A percentile compares a stretch with the other conserved stretches of the same genome.
Evolutionary conservation across 2,113 vertebrate species (phyloP).

Genomic region (Cyrtonyx montezumae): DNA sequence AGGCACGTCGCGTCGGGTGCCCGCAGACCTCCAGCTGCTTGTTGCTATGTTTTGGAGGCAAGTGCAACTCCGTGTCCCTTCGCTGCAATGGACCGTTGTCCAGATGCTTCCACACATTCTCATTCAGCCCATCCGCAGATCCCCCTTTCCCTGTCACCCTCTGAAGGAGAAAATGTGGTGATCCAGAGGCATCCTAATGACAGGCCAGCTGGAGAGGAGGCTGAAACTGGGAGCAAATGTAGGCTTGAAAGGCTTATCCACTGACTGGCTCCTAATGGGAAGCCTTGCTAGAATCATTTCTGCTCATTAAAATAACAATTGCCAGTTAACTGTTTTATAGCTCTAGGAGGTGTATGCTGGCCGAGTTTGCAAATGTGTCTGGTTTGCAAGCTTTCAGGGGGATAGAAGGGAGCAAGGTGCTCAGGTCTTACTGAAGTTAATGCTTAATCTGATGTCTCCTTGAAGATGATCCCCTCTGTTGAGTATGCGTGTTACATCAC

Average conservation of each 20-base stretch:
- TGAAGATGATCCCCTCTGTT: neutral
- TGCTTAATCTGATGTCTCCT: neutral
- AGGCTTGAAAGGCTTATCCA: slow-evolving; percentile 8
- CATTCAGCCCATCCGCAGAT: neutral
- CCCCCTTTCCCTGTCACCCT: neutral
- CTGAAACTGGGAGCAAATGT: slow-evolving; percentile 25
- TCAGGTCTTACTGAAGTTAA: neutral
- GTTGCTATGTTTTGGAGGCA: slow-evolving; percentile 3
- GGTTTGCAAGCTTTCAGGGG: neutral
- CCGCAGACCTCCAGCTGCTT: neutral
- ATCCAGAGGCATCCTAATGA: neutral
- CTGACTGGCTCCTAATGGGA: neutral
- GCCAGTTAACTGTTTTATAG: neutral
- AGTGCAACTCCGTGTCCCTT: neutral
- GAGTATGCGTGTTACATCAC: neutral
- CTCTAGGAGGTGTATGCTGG: neutral
- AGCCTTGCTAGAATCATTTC: neutral
- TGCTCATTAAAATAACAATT: slow-evolving; percentile 18
- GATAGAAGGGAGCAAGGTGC: neutral
- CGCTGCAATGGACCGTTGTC: neutral
- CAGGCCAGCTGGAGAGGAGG: neutral
- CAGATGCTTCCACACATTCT: neutral
- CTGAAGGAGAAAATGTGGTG: neutral
- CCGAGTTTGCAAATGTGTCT: neutral
- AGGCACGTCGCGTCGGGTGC: slow-evolving; percentile 4